Base-by-base conservation (phyloP, 2,888 invertebrate species). In the Calameuta pallipes region DNA sequence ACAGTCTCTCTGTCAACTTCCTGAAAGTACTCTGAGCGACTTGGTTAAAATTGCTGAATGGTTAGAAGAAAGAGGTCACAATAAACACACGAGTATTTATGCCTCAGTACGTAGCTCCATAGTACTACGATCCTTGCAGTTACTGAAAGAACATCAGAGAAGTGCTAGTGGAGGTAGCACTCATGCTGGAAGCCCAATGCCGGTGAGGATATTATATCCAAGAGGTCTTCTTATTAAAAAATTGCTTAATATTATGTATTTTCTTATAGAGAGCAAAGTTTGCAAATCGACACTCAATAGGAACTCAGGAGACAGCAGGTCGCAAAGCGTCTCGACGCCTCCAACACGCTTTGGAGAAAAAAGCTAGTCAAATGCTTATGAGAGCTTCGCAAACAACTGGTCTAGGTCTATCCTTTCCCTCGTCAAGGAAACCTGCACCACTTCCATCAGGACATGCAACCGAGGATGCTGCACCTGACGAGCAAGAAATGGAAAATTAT, bases 341-440 rank as follows among this genome's bases (percentile, higher is more conserved):
- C 82, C 97, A 97, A 89, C 96, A 96, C 92, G 96, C 96, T 93
- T 80, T 91, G 11, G 91, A 91, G 41, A 93, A 93, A 87, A 96
- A 96, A 88, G 97, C 96, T 0, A 97, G 96, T 87, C 96, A 96
- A 90, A 95, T 97, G 93, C 94, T 98, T 88, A 92, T 95, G 91
- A 96, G 94, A 88, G 98, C 96, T 0, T 97, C 96, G 1, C 97
- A 96, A 90, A 97, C 96, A 0, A 97, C 97, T 0, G 97, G 97
- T 0, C 93, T 96, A 78, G 89, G 88, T 9, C 78, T 91, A 13
- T 95, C 95, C 3, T 93, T 97, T 74, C 97, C 96, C 4, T 92
- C 94, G 0, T 89, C 91, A 4, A 92, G 95, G 74, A 93, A 95
- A 73, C 93, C 94, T 1, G 91, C 92, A 79, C 84, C 86, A 1